A percentile compares a stretch with the other conserved stretches of the same genome.
phyloP scores from a whole-genome alignment of 2,888 invertebrate genomes.

The Leptinotarsa rubiginosa region DNA sequence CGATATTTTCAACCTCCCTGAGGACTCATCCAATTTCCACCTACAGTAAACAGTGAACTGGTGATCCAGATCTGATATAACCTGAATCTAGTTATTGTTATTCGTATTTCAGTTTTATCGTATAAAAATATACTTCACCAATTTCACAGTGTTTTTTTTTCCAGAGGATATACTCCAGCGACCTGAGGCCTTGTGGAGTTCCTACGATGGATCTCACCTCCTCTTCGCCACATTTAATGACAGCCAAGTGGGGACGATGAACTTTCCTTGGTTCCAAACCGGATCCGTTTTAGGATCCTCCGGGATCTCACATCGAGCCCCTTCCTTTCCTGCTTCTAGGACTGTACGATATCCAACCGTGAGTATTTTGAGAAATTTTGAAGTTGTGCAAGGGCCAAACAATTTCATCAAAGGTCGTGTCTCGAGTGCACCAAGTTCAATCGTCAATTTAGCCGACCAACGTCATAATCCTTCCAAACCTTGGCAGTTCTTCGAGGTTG shows the following conservation, averaged over 20 bases:
- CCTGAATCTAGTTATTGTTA: too few relatives aligned
- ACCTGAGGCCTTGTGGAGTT: constrained; percentile 89
- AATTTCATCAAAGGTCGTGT: too few relatives aligned
- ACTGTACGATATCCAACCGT: constrained; percentile 88
- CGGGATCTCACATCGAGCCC: constrained; percentile 66
- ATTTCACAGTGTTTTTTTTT: constrained; percentile 35
- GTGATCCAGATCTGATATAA: too few relatives aligned
- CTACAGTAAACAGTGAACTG: too few relatives aligned
- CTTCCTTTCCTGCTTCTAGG: constrained; percentile 81
- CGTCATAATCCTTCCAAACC: too few relatives aligned
- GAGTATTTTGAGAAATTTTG: constrained; percentile 53
- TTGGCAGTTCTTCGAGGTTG: too few relatives aligned
- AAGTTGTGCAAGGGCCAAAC: background rate
- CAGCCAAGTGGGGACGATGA: constrained; percentile 79
- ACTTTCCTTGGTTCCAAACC: constrained; percentile 85
- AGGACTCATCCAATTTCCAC: too few relatives aligned
- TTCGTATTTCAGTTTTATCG: too few relatives aligned
- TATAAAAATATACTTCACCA: background rate
- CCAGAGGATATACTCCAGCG: constrained; percentile 89
- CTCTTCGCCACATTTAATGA: constrained; percentile 91
- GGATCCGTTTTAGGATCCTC: constrained; percentile 74
- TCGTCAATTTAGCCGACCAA: too few relatives aligned
- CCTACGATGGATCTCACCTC: constrained; percentile 82
- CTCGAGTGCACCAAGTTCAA: too few relatives aligned
- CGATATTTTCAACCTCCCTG: too few relatives aligned